Base-by-base conservation (phyloP, 2,888 invertebrate genomes). In the Netelia virgata region DNA sequence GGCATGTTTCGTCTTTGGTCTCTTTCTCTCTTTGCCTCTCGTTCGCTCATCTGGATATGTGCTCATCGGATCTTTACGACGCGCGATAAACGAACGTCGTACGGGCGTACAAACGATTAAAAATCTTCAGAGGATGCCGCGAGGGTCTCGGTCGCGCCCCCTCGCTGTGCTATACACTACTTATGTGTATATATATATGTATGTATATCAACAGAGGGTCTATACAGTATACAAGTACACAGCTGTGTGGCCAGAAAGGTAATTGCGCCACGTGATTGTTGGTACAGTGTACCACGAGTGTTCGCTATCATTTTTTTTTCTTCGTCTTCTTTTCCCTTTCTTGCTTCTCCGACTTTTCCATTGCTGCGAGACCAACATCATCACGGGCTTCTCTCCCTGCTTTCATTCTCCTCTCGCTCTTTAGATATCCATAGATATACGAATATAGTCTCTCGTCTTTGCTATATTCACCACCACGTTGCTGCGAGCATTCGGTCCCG, bases 201-300 rank as follows among this genome's bases (percentile, higher is more conserved):
- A 50, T 50, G 53, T 20, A 41, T 47, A 11, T 10, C n/a, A 57
- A 55, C 41, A n/a, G 57, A 16, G 55, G 66, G 64, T 66, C 66
- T 55, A 55, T 66, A 57, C 18, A 41, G n/a, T n/a, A 28, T 47
- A 20, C 41, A 76, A 23, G 75, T 89, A 87, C 88, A 91, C 91
- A 89, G 91, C 91, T 91, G 84, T 81, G 76, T 81, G 92, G 90
- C 88, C 76, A 63, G 87, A 89, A 88, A 91, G 92, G 92, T 92
- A 93, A 93, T 93, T 92, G 92, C 91, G 87, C 91, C 92, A 91
- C 92, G 92, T 92, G 93, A 93, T 91, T 89, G 90, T 90, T 90
- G 90, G 90, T 90, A 90, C 89, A 86, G 86, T 86, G 88, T 85
- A 59, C 87, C 85, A 76, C 83, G 87, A 77, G 66, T 74, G 55